Percentiles rank a stretch among this genome's conserved stretches.
phyloP scores from a whole-genome alignment of 2,113 vertebrate genomes.

The Aspidoscelis tigris region DNA sequence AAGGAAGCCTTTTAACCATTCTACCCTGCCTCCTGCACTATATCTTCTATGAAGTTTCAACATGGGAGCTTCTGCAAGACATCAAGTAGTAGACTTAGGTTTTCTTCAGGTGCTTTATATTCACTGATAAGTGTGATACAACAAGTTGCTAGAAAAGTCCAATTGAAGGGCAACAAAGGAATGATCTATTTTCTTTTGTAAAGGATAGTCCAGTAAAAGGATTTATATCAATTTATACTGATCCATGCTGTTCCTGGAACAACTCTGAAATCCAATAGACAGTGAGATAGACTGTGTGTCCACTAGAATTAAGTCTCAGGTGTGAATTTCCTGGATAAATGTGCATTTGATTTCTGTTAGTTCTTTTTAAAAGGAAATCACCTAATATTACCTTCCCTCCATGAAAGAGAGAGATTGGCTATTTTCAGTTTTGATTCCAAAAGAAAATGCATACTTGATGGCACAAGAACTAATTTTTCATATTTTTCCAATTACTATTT shows the following conservation, averaged over 20 bases:
- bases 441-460: conserved; percentile 5
- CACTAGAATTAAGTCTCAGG: too few species aligned
- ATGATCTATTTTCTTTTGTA: conserved; percentile 3
- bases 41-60: background rate
- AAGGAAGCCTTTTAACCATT: background rate
- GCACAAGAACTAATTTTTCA: conserved; percentile 6
- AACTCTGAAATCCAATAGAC: background rate
- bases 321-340: too few species aligned
- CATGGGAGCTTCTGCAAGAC: background rate
- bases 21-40: background rate
- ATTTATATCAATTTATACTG: conserved; percentile 33
- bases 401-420: too few species aligned
- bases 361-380: too few species aligned
- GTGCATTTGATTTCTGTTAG: too few species aligned
- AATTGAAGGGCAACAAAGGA: conserved; percentile 30
- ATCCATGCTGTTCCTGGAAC: conserved; percentile 55
- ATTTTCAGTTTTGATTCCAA: conserved; percentile 20
- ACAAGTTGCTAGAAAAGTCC: conserved; percentile 37
- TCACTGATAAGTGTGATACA: conserved; percentile 49
- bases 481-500: conserved; percentile 34
- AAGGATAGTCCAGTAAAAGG: background rate
- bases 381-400: too few species aligned
- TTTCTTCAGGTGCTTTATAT: conserved; percentile 40
- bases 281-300: too few species aligned
- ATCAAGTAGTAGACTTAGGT: background rate